Evolutionary conservation across 2,888 invertebrate species (phyloP).

Genomic region (Xanthia togata): DNA sequence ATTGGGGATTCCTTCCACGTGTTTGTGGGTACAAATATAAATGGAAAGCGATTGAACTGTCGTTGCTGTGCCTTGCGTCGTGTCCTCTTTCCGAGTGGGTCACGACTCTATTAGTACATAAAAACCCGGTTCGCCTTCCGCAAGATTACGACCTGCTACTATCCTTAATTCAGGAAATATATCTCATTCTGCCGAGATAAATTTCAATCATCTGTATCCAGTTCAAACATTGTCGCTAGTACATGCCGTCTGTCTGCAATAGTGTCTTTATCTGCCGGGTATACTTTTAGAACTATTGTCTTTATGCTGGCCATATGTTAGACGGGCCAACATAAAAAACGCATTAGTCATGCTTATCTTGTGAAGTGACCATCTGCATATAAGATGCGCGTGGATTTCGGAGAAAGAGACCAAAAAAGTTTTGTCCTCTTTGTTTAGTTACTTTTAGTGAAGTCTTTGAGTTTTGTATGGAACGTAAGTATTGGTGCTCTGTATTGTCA

Average conservation of each 20-base stretch:
- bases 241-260: not conserved
- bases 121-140: not conserved
- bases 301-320: conserved; percentile 16
- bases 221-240: not conserved
- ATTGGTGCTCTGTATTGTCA: not conserved
- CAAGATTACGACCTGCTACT: not conserved
- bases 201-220: conserved; percentile 13
- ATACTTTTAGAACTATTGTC: not conserved
- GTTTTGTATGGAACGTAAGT: not conserved
- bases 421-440: not conserved
- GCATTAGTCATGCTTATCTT: conserved; percentile 26
- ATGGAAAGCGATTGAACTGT: not conserved
- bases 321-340: conserved; percentile 34
- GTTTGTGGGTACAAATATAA: not conserved
- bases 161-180: not conserved
- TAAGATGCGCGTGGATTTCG: conserved; percentile 18
- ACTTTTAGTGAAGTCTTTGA: not conserved
- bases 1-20: not conserved
- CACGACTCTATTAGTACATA: not conserved
- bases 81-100: not conserved
- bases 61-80: not conserved
- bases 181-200: not conserved
- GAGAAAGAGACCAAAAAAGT: conserved; percentile 23
- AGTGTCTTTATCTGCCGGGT: not conserved
- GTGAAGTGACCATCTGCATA: conserved; percentile 23